phyloP scores from a whole-genome alignment of 1,140 invertebrate genomes.

The Branchinecta lynchi region DNA sequence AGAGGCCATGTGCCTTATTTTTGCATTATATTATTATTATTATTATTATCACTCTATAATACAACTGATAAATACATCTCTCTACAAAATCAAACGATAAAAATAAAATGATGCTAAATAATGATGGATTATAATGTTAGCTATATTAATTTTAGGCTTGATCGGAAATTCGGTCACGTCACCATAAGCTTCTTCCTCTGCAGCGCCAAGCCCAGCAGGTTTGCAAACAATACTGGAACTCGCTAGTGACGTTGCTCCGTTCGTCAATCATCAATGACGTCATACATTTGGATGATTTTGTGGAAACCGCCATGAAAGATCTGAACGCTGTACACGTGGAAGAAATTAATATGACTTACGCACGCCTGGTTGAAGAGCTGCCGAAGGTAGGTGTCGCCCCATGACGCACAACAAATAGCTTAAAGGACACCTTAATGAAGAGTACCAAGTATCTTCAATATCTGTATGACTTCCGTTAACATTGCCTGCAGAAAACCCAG shows the following conservation, averaged over 20 bases:
- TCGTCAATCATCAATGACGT: not conserved
- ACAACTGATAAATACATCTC: too few species aligned
- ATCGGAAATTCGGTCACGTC: not conserved
- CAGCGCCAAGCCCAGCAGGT: not conserved
- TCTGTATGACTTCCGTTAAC: too few species aligned
- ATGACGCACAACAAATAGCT: too few species aligned
- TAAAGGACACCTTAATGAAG: too few species aligned
- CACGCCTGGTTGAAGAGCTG: conserved; percentile 1
- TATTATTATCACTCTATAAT: too few species aligned
- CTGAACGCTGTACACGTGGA: not conserved
- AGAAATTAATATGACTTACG: not conserved
- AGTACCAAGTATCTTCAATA: too few species aligned
- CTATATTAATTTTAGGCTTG: not conserved
- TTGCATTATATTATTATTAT: too few species aligned
- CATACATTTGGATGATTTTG: not conserved
- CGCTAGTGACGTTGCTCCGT: not conserved
- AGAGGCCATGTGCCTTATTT: too few species aligned
- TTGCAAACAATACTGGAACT: not conserved
- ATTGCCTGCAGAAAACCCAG: too few species aligned
- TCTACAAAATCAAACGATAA: too few species aligned
- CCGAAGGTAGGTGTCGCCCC: conserved; percentile 1
- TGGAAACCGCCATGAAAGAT: not conserved
- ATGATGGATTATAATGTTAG: too few species aligned
- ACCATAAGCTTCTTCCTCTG: not conserved
- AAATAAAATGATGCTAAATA: too few species aligned